phyloP scores from a whole-genome alignment of 1,140 invertebrate species.

The Spodoptera litura region DNA sequence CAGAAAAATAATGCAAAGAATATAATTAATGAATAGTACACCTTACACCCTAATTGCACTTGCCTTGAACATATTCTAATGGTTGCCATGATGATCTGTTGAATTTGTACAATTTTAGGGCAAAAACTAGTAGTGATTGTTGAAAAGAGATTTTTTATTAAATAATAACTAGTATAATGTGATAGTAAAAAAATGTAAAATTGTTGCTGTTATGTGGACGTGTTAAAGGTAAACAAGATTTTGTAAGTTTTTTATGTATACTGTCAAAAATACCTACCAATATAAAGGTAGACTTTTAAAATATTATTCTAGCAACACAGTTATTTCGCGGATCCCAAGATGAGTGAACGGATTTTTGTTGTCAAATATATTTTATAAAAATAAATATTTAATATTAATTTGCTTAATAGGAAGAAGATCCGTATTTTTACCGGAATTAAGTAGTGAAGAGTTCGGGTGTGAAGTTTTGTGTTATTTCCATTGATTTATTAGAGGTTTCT shows the following conservation, averaged over 20 bases:
- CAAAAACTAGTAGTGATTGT: no score
- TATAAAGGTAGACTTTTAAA: not conserved
- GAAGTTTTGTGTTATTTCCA: conserved; percentile 34
- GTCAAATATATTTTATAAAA: conserved; percentile 53
- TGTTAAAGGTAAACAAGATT: no score
- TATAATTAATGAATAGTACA: no score
- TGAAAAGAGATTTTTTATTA: no score
- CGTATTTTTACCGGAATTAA: not conserved
- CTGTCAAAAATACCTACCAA: not conserved
- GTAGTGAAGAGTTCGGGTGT: not conserved
- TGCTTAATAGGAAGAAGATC: conserved; percentile 6
- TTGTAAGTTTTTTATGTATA: not conserved
- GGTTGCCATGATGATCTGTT: no score
- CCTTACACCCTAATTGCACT: no score
- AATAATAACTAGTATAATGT: no score
- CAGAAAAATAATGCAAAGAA: no score
- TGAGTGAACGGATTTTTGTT: conserved; percentile 54
- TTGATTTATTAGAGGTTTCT: conserved; percentile 32
- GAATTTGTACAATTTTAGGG: no score
- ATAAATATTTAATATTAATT: conserved; percentile 33
- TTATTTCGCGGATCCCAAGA: conserved; percentile 29
- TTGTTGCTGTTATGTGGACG: no score
- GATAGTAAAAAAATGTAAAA: no score
- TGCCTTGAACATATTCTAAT: no score
- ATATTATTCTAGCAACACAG: not conserved